A percentile compares a stretch with the other conserved stretches of the same genome.
Conservation (phyloP, 2,113 vertebrate species). For the Dendrocopos noguchii region DNA sequence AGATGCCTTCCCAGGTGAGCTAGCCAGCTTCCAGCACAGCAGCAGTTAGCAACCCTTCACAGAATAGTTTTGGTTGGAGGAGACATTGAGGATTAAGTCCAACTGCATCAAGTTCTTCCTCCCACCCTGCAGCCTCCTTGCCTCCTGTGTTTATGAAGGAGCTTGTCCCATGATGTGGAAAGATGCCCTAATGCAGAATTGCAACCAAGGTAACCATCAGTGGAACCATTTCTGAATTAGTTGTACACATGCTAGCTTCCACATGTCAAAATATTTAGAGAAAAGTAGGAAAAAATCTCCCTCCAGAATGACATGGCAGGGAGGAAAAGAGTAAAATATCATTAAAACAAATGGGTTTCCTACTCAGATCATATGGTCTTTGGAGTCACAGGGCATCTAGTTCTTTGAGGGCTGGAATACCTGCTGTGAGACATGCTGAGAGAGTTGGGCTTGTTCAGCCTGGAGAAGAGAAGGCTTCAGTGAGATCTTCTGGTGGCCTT, state of each 20-base stretch:
- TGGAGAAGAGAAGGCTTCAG: no score
- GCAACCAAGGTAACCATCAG: not conserved
- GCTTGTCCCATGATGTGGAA: not conserved
- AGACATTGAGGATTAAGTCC: not conserved
- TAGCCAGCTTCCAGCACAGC: not conserved
- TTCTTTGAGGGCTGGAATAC: not conserved
- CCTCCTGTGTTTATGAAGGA: rapidly evolving
- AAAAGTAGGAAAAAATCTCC: not conserved
- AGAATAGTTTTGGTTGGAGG: not conserved
- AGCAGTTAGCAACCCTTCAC: not conserved
- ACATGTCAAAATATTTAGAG: rapidly evolving
- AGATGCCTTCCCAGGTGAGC: not conserved
- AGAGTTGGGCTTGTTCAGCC: no score
- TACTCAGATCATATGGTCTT: not conserved
- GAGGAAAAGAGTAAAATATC: not conserved
- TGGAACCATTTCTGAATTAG: rapidly evolving
- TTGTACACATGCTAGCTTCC: rapidly evolving
- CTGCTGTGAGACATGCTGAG: not conserved
- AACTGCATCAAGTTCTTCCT: not conserved
- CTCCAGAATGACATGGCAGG: not conserved
- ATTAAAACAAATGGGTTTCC: not conserved
- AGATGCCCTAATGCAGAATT: rapidly evolving
- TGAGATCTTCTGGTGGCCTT: not conserved
- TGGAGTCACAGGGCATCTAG: not conserved
- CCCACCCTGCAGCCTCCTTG: not conserved